A percentile compares a stretch with the other conserved stretches of the same genome.
These are phyloP conservation scores for Papilio protenor DNA, from an alignment of 2,888 invertebrate genomes.

Conservation along the genomic window DNA sequence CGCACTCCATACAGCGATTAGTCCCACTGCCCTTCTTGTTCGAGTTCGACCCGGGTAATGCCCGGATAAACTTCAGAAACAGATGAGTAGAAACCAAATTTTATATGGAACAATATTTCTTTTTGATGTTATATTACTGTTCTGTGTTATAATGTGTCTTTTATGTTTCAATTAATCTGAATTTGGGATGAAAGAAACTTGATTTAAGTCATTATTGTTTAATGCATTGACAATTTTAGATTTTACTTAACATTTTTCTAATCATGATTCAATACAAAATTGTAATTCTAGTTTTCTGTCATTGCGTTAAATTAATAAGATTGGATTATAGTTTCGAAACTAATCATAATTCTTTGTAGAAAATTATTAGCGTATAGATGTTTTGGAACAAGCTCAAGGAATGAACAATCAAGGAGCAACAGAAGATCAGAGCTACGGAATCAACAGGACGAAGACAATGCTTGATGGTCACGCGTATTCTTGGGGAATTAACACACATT, in stretches of 20 bases:
- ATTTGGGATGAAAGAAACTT: neutral
- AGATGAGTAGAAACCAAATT: constrained; percentile 70
- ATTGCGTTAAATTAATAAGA: neutral
- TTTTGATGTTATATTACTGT: constrained; percentile 17
- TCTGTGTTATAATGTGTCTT: neutral
- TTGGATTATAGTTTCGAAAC: neutral
- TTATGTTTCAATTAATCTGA: neutral
- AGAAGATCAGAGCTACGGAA: neutral
- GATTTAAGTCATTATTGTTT: neutral
- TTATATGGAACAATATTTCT: constrained; percentile 51
- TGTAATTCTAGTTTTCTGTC: neutral
- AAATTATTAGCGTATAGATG: too few species aligned
- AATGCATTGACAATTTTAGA: neutral
- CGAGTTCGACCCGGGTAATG: constrained; percentile 61
- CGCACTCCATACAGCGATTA: constrained; percentile 76
- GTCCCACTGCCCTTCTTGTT: constrained; percentile 70
- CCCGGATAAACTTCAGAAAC: constrained; percentile 56
- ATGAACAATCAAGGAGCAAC: too few species aligned
- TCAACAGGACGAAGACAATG: constrained; percentile 54
- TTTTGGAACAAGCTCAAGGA: too few species aligned
- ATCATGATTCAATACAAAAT: too few species aligned
- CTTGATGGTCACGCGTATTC: constrained; percentile 98
- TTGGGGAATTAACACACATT: constrained; percentile 99
- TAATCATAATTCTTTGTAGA: neutral
- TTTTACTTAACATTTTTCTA: neutral